These are phyloP conservation scores for Mormyrus hasselquistii DNA, from an alignment of 2,797 vertebrate species.

Conservation along the genomic window DNA sequence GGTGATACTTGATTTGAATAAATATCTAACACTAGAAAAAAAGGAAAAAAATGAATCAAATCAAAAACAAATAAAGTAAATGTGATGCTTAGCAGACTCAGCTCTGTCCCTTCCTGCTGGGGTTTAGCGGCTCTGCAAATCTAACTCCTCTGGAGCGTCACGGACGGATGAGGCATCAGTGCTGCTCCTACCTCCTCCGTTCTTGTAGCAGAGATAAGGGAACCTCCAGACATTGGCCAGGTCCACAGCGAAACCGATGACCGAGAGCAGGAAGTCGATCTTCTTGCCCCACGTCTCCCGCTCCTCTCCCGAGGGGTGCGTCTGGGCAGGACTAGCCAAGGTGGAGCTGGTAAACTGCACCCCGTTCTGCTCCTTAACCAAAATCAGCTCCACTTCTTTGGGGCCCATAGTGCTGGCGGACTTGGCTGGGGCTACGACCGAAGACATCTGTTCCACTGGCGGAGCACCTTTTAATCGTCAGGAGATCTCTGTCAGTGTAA, in stretches of 20 bases:
- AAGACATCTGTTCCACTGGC: slow-evolving; percentile 63
- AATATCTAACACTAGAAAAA: neutral
- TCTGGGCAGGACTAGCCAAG: slow-evolving; percentile 57
- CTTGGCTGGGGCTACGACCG: slow-evolving; percentile 51
- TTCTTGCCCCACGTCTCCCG: slow-evolving; percentile 87
- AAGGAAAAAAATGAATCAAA: neutral
- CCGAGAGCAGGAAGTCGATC: slow-evolving; percentile 82
- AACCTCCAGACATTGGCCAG: slow-evolving; percentile 88
- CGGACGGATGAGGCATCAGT: slow-evolving; percentile 10
- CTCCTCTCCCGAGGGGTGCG: slow-evolving; percentile 52
- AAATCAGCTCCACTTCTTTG: slow-evolving; percentile 77
- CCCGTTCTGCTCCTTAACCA: slow-evolving; percentile 83
- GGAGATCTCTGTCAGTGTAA: slow-evolving; percentile 21
- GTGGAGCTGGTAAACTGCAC: slow-evolving; percentile 77
- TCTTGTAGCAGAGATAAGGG: slow-evolving; percentile 87
- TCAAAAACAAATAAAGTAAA: neutral
- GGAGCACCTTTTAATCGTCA: slow-evolving; percentile 55
- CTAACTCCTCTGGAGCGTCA: neutral
- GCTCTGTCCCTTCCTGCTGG: neutral
- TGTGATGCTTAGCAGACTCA: neutral
- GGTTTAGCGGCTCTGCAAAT: slow-evolving; percentile 1
- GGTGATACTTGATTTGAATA: neutral
- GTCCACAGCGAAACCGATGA: slow-evolving; percentile 84
- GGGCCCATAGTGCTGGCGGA: slow-evolving; percentile 62
- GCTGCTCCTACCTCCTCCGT: slow-evolving; percentile 73